Conservation (phyloP, 2,888 invertebrate genomes). For the Embidobia sp. region DNA sequence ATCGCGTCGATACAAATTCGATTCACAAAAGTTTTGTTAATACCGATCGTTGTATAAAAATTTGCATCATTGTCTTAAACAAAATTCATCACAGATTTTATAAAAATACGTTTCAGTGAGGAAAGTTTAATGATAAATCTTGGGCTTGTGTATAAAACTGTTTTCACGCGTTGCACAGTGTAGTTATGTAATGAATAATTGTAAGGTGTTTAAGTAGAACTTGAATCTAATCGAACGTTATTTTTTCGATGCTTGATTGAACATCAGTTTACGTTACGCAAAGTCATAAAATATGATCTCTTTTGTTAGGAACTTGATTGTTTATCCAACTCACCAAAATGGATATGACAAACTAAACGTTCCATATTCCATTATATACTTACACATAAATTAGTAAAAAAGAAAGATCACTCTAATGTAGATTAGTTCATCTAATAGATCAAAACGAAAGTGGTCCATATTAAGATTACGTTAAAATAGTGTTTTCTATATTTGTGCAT, state of each 20-base stretch:
- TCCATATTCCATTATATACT: no score
- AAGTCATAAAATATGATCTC: no score
- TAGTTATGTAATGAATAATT: neutral
- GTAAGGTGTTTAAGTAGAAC: neutral
- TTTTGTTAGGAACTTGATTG: no score
- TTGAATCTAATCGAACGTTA: constrained; percentile 15
- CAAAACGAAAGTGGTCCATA: no score
- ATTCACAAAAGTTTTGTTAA: constrained; percentile 8
- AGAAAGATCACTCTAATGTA: no score
- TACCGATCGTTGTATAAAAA: constrained; percentile 39
- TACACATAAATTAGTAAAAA: no score
- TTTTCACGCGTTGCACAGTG: constrained; percentile 2
- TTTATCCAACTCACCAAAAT: no score
- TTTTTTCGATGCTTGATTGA: constrained; percentile 5
- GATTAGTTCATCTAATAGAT: no score
- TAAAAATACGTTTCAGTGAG: constrained; percentile 17
- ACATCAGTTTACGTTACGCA: neutral
- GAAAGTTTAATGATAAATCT: constrained; percentile 31
- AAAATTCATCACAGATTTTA: constrained; percentile 40
- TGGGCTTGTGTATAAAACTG: neutral
- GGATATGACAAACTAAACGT: no score
- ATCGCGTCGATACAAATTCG: constrained; percentile 14
- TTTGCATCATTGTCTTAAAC: constrained; percentile 6
- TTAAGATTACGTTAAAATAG: no score
- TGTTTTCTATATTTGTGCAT: no score